phyloP scores from a whole-genome alignment of 2,113 vertebrate species.

The Anguilla rostrata region DNA sequence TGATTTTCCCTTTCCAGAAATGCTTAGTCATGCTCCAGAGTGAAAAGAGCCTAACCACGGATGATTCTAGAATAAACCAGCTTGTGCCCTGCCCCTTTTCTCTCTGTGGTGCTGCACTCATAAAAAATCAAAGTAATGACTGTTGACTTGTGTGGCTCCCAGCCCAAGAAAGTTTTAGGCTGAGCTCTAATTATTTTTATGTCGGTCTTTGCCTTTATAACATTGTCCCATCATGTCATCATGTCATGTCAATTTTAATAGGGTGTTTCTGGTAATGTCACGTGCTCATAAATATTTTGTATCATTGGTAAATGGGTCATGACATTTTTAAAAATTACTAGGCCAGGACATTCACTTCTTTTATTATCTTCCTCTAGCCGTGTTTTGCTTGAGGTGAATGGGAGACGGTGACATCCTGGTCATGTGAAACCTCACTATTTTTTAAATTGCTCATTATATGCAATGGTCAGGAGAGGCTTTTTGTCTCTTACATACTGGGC shows the following conservation, averaged over 20 bases:
- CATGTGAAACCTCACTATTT: background rate
- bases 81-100: background rate
- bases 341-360: background rate
- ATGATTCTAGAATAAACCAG: conserved; percentile 13
- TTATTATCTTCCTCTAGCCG: background rate
- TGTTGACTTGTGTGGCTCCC: conserved; percentile 19
- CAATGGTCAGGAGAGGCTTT: background rate
- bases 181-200: conserved; percentile 45
- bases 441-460: background rate
- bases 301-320: background rate
- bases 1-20: conserved; percentile 15
- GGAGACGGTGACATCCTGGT: background rate
- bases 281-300: conserved; percentile 31
- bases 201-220: conserved; percentile 40
- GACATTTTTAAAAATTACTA: background rate
- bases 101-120: background rate
- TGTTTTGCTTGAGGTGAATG: conserved; percentile 1
- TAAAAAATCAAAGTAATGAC: conserved; percentile 14
- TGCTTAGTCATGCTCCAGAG: conserved; percentile 15
- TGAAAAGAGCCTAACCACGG: conserved; percentile 13
- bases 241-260: conserved; percentile 27
- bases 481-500: background rate
- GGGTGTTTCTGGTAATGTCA: conserved; percentile 23
- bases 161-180: conserved; percentile 33
- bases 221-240: conserved; percentile 25